Evolutionary conservation across 1,140 invertebrate genomes (phyloP).

Genomic region (Drosophila leontia): DNA sequence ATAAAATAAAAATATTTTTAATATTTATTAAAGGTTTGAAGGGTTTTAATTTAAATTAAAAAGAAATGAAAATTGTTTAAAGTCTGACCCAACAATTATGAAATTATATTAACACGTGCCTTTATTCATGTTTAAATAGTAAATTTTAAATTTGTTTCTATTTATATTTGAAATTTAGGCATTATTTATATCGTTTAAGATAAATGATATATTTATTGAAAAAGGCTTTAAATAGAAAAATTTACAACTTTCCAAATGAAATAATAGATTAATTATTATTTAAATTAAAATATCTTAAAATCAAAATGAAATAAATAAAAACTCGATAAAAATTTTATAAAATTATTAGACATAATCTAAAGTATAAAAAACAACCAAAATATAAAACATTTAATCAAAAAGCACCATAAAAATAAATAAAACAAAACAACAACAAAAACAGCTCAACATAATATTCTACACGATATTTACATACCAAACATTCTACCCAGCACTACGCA

Average conservation of each 20-base stretch:
- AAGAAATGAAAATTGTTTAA: background rate
- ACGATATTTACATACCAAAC: background rate
- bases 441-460: background rate
- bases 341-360: background rate
- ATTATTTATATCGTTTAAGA: background rate
- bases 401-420: background rate
- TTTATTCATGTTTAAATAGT: background rate
- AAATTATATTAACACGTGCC: background rate
- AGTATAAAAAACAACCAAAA: background rate
- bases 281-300: background rate
- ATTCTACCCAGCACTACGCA: background rate
- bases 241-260: no score
- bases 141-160: no score
- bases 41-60: background rate
- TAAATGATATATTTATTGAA: background rate
- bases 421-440: background rate
- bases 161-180: background rate
- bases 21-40: background rate
- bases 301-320: background rate
- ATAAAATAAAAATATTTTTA: background rate
- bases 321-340: no score
- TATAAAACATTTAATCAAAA: background rate
- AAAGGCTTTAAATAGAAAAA: no score
- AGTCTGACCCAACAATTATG: no score
- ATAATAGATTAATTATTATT: background rate